Conservation (phyloP, 2,888 invertebrate species). For the Drosophila imparisetae region DNA sequence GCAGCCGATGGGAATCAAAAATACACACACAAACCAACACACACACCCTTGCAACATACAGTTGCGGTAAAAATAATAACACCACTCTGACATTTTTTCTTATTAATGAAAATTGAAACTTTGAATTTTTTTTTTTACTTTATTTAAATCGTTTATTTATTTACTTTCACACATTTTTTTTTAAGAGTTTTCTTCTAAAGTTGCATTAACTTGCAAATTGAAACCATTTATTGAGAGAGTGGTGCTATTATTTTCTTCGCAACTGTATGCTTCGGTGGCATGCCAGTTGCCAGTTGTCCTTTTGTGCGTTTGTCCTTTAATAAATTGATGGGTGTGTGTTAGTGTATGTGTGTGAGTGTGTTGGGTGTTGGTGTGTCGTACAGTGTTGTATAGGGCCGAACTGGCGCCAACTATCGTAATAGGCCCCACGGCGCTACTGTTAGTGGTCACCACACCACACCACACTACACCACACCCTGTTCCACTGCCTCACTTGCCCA, state of each 20-base stretch:
- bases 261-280: slow-evolving; percentile 13
- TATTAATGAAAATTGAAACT: not conserved
- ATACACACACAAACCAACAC: slow-evolving; percentile 28
- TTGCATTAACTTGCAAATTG: not conserved
- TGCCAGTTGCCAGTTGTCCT: slow-evolving; percentile 47
- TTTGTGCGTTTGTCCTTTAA: slow-evolving; percentile 65
- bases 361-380: slow-evolving; percentile 14
- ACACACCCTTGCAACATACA: slow-evolving; percentile 15
- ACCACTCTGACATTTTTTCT: not conserved
- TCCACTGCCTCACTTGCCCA: not conserved
- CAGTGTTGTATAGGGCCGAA: slow-evolving; percentile 41
- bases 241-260: not conserved
- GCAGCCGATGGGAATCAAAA: slow-evolving; percentile 49
- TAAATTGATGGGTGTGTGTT: slow-evolving; percentile 46
- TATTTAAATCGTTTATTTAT: not conserved
- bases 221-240: not conserved
- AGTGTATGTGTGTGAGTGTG: slow-evolving; percentile 23
- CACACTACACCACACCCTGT: slow-evolving; percentile 40
- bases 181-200: not conserved
- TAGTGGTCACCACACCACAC: slow-evolving; percentile 56
- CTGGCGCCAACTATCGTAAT: slow-evolving; percentile 75
- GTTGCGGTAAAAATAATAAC: not conserved
- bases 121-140: not conserved
- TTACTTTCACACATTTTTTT: not conserved
- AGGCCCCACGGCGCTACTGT: slow-evolving; percentile 55